Evolutionary conservation across 2,797 vertebrate genomes (phyloP).

Genomic region (Onychomys arenicola): DNA sequence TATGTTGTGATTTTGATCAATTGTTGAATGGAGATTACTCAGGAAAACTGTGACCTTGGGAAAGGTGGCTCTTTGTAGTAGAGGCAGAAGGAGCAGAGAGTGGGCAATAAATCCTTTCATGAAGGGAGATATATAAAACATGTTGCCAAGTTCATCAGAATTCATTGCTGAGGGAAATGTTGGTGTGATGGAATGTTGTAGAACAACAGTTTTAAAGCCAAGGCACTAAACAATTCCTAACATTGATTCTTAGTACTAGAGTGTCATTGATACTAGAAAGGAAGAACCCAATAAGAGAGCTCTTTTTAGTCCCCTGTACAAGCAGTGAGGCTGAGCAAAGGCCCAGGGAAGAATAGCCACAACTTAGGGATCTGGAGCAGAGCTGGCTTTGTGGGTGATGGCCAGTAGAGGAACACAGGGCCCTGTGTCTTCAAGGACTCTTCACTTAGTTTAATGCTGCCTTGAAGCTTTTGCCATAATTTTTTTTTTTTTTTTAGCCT

Average conservation of each 20-base stretch:
- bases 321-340: background rate
- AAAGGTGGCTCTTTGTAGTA: background rate
- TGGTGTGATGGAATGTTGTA: background rate
- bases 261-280: background rate
- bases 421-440: background rate
- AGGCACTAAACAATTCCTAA: background rate
- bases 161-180: background rate
- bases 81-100: background rate
- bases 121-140: background rate
- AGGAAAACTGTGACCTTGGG: background rate
- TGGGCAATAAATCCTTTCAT: background rate
- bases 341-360: background rate
- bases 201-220: background rate
- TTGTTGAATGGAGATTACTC: background rate
- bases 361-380: background rate
- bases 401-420: background rate
- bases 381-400: background rate
- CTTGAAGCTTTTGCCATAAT: background rate
- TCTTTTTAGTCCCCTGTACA: background rate
- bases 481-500: background rate
- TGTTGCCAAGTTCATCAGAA: background rate
- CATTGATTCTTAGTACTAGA: background rate
- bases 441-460: slow-evolving; percentile 1
- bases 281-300: background rate
- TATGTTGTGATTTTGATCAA: background rate